A percentile compares a stretch with the other conserved stretches of the same genome.
Conservation (phyloP, 2,797 vertebrate genomes). For the Centroberyx gerrardi region DNA sequence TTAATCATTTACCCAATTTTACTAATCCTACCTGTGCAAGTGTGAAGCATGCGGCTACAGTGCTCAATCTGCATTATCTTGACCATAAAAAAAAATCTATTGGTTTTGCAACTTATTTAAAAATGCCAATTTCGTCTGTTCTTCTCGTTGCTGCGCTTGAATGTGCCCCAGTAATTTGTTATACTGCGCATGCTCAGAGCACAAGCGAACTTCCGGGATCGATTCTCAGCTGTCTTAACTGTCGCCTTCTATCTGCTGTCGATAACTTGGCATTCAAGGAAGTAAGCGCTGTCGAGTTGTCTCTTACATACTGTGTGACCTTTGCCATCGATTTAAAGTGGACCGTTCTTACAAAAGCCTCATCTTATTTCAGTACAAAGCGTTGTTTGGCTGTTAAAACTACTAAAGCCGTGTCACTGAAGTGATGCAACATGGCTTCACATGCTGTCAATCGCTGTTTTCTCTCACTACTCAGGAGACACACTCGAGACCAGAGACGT, state of each 20-base stretch:
- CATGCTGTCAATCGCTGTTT: slow-evolving; percentile 61
- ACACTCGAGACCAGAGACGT: slow-evolving; percentile 35
- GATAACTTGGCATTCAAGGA: not conserved
- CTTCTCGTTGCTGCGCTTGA: not conserved
- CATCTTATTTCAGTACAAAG: not conserved
- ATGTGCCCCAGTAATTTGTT: not conserved
- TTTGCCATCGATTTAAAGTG: not conserved
- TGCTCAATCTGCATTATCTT: too few relatives aligned
- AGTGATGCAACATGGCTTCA: slow-evolving; percentile 84
- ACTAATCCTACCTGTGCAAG: too few relatives aligned
- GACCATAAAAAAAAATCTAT: too few relatives aligned
- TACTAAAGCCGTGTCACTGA: not conserved
- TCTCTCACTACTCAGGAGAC: slow-evolving; percentile 59
- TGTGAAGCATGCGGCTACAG: too few relatives aligned
- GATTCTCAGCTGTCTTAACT: not conserved
- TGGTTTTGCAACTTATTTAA: too few relatives aligned
- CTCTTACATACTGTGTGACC: not conserved
- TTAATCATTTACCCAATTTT: too few relatives aligned
- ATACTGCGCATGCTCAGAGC: not conserved
- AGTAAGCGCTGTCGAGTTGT: not conserved
- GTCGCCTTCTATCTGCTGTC: fast-evolving
- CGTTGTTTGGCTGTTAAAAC: slow-evolving; percentile 13
- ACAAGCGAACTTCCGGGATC: slow-evolving; percentile 11
- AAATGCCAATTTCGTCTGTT: too few relatives aligned
- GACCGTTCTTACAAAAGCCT: fast-evolving